Conservation (phyloP, 1,140 invertebrate species). For the Drosophila bocki region DNA sequence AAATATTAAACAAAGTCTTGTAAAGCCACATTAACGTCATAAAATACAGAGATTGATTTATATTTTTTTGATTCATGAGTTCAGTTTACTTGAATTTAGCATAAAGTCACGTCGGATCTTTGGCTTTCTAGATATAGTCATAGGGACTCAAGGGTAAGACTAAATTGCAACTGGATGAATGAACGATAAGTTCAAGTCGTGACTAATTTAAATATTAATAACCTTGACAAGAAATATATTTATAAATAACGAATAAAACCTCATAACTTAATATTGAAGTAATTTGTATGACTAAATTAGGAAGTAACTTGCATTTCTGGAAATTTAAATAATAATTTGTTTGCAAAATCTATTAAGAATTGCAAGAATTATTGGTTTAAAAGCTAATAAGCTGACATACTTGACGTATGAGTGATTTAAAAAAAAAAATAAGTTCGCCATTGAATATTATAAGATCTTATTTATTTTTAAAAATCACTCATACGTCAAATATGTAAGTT, state of each 20-base stretch:
- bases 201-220: neutral
- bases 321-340: neutral
- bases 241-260: neutral
- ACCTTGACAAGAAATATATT: neutral
- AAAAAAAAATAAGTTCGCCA: no score
- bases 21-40: slow-evolving; percentile 4
- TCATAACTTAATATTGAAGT: no score
- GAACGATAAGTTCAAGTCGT: neutral
- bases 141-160: neutral
- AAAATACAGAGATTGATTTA: neutral
- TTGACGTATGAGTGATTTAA: no score
- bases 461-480: neutral
- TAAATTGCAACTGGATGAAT: slow-evolving; percentile 5
- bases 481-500: neutral
- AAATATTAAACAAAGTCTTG: no score
- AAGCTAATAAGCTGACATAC: neutral
- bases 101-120: slow-evolving; percentile 9
- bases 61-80: slow-evolving; percentile 20
- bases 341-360: neutral
- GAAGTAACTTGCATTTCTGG: neutral
- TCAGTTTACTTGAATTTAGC: neutral
- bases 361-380: neutral
- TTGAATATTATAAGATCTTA: neutral
- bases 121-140: slow-evolving; percentile 1
- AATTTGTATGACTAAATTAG: no score